Conservation (phyloP, 1,140 invertebrate genomes). For the Drosophila hydei region DNA sequence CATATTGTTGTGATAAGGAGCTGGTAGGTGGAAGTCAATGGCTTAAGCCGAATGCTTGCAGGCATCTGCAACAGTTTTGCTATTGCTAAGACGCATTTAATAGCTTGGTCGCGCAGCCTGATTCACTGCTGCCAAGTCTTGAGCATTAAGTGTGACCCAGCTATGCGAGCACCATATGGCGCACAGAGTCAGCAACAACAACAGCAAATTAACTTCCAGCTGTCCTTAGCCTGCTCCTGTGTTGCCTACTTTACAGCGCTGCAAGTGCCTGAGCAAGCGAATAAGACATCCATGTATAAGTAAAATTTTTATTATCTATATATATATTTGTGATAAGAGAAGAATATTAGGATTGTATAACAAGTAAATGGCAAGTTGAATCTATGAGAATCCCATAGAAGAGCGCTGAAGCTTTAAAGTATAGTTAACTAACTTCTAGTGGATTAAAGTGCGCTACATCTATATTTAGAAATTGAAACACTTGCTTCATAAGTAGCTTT, state of each 20-base stretch:
- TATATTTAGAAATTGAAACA: too few relatives aligned
- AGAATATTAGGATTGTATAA: too few relatives aligned
- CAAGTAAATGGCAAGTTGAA: too few relatives aligned
- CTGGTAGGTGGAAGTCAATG: neutral
- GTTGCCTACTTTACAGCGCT: constrained; percentile 29
- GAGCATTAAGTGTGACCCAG: constrained; percentile 22
- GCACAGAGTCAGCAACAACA: neutral
- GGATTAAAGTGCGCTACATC: too few relatives aligned
- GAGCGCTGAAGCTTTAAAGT: too few relatives aligned
- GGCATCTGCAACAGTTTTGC: constrained; percentile 59
- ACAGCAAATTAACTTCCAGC: constrained; percentile 18
- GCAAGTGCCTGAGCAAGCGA: neutral
- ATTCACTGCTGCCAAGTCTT: constrained; percentile 18
- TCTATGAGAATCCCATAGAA: too few relatives aligned
- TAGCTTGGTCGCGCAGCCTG: constrained; percentile 40
- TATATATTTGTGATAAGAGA: too few relatives aligned
- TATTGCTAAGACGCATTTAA: constrained; percentile 45
- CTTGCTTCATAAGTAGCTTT: neutral
- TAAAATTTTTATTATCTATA: neutral
- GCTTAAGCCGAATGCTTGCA: constrained; percentile 32
- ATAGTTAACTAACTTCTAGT: neutral
- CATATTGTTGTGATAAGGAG: neutral
- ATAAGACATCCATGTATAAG: neutral
- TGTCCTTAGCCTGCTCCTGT: constrained; percentile 8
- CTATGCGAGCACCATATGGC: neutral